These are phyloP conservation scores for Mirounga angustirostris DNA, from an alignment of 2,113 vertebrate species.

Conservation along the genomic window DNA sequence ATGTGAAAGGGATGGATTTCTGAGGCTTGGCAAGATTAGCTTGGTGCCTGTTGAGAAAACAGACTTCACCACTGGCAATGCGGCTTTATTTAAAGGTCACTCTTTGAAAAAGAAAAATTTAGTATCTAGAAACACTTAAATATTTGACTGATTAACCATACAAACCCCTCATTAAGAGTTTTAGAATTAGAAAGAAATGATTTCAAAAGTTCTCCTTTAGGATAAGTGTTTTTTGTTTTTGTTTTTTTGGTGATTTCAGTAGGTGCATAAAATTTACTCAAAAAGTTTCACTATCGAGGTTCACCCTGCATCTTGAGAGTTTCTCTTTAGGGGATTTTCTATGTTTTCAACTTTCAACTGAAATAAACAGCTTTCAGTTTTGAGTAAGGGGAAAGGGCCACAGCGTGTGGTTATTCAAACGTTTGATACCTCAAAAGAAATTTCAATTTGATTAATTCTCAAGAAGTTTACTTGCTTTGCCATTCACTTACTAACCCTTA, in stretches of 20 bases:
- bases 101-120: slow-evolving; percentile 32
- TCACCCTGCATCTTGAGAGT: slow-evolving; percentile 71
- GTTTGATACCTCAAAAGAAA: slow-evolving; percentile 75
- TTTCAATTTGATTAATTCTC: slow-evolving; percentile 79
- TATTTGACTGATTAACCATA: slow-evolving; percentile 15
- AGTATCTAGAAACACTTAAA: not conserved
- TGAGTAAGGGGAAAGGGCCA: slow-evolving; percentile 81
- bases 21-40: not conserved
- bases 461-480: slow-evolving; percentile 69
- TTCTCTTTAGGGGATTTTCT: slow-evolving; percentile 77
- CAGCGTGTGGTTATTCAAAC: slow-evolving; percentile 67
- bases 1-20: not conserved
- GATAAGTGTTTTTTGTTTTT: not conserved
- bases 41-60: not conserved
- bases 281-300: slow-evolving; percentile 67
- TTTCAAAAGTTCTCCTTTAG: not conserved
- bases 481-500: not conserved
- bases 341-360: slow-evolving; percentile 79
- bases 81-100: slow-evolving; percentile 16
- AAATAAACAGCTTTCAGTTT: slow-evolving; percentile 73
- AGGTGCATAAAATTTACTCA: slow-evolving; percentile 66
- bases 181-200: not conserved
- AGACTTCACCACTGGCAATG: not conserved
- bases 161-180: not conserved
- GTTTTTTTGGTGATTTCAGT: slow-evolving; percentile 36